Percentiles rank a stretch among this genome's conserved stretches.
These are phyloP conservation scores for Zygaena filipendulae DNA, from an alignment of 2,888 invertebrate genomes.

Conservation along the genomic window DNA sequence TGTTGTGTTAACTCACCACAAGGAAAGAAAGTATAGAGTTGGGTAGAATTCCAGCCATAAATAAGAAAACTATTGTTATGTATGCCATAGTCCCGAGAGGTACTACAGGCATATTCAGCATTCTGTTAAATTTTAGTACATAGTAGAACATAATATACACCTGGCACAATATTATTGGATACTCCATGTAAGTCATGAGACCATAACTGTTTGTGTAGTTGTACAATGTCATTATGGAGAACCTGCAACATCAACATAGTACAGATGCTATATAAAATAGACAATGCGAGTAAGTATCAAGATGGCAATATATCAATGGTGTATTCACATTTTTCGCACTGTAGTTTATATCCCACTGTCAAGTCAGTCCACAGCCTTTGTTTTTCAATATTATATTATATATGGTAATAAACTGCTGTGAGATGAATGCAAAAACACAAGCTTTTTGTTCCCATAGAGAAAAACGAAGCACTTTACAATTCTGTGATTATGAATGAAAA, in stretches of 20 bases:
- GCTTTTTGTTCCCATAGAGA: too few species aligned
- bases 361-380: too few species aligned
- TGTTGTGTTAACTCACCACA: slow-evolving; percentile 72
- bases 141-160: slow-evolving; percentile 78
- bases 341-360: too few species aligned
- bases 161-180: slow-evolving; percentile 82
- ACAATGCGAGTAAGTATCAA: too few species aligned
- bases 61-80: slow-evolving; percentile 27
- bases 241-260: slow-evolving; percentile 78
- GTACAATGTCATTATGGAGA: slow-evolving; percentile 83
- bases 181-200: slow-evolving; percentile 83
- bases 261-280: background rate
- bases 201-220: slow-evolving; percentile 81
- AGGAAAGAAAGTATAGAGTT: slow-evolving; percentile 65
- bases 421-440: too few species aligned
- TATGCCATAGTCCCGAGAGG: slow-evolving; percentile 35
- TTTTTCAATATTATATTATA: too few species aligned
- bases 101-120: slow-evolving; percentile 49
- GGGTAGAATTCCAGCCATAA: slow-evolving; percentile 41
- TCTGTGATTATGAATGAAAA: background rate
- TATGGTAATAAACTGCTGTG: too few species aligned
- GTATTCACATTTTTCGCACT: too few species aligned
- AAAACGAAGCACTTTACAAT: too few species aligned
- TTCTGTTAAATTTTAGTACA: slow-evolving; percentile 74
- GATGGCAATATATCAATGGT: too few species aligned